Base-by-base conservation (phyloP, 2,888 invertebrate genomes). In the Baccha elongata region DNA sequence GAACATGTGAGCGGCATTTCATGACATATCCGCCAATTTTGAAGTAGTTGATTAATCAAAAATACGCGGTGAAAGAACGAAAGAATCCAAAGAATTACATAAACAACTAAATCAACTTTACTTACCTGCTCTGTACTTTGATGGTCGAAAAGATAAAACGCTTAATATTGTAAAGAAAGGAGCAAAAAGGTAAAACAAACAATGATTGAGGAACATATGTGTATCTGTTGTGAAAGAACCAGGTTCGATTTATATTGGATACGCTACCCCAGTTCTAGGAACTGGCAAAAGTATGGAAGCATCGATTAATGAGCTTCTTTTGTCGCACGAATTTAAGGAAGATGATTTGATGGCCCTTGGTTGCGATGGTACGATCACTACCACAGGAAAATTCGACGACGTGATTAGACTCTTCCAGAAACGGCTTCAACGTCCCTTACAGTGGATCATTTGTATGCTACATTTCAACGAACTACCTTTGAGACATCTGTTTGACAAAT, bases 401-500 rank as follows among this genome's bases (percentile, higher is more conserved):
- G 52, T 67, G 10, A 52, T 67, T 37, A 37, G 23, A 23, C 53
- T 40, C 15, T 23, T 67, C 10, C 40, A 67, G 40, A 40, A 50
- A 52, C n/a, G 21, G n/a, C 17, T 53, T 17, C 21, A 53, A 23
- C n/a, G 53, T 3, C 53, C 40, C 13, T 44, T 65, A 29, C 42
- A 67, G 42, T 67, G 52, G 67, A 44, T 67, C 10, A 40, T 67
- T 19, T 67, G 67, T 26, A 26, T 52, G 29, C 21, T 67, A 26
- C 52, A 67, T 40, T 46, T 50, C 10, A 65, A 65, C 7, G 13
- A 19, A 48, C 19, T 48, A n/a, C 11, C 46, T 29, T 29, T 29
- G 29, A 29, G 29, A 7, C 29, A 29, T 29, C 7, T 29, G 29
- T 29, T 29, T 29, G 29, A 42, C 17, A 15, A 3, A 15, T 1